A percentile compares a stretch with the other conserved stretches of the same genome.
Evolutionary conservation across 2,888 invertebrate genomes (phyloP).

Genomic region (Julus scandinavius): DNA sequence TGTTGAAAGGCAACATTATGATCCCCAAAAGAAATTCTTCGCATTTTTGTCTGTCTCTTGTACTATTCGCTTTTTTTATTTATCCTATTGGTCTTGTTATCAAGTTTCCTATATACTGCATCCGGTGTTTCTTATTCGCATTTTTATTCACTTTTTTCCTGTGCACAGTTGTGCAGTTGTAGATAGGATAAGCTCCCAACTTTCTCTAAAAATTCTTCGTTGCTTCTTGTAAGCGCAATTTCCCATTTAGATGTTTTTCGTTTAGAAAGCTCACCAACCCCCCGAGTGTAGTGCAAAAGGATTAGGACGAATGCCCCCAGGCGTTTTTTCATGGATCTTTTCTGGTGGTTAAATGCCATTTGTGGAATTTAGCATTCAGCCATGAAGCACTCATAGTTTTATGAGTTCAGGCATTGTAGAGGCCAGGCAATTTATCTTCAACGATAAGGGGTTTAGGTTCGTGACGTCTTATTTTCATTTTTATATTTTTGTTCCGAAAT

Average conservation of each 20-base stretch:
- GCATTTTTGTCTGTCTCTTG: background rate
- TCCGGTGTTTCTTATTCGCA: background rate
- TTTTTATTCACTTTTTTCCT: background rate
- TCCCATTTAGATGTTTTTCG: background rate
- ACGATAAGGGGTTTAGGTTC: slow-evolving; percentile 43
- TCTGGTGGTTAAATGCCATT: slow-evolving; percentile 25
- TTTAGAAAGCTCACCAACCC: background rate
- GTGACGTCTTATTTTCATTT: slow-evolving; percentile 43
- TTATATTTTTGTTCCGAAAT: background rate
- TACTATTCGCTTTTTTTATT: background rate
- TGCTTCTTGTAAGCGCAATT: background rate
- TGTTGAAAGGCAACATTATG: background rate
- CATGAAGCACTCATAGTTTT: slow-evolving; percentile 40
- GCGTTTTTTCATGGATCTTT: background rate
- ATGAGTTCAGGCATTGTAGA: slow-evolving; percentile 28
- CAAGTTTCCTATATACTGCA: background rate
- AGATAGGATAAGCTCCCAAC: slow-evolving; percentile 29
- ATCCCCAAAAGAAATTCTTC: background rate
- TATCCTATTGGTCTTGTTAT: background rate
- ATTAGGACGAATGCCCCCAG: background rate
- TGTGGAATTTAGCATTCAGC: slow-evolving; percentile 45
- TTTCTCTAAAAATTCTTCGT: background rate
- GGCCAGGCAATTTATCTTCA: background rate
- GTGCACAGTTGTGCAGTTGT: background rate
- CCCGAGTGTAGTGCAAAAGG: background rate